Evolutionary conservation across 2,113 vertebrate genomes (phyloP).

Genomic region (Micromys minutus): DNA sequence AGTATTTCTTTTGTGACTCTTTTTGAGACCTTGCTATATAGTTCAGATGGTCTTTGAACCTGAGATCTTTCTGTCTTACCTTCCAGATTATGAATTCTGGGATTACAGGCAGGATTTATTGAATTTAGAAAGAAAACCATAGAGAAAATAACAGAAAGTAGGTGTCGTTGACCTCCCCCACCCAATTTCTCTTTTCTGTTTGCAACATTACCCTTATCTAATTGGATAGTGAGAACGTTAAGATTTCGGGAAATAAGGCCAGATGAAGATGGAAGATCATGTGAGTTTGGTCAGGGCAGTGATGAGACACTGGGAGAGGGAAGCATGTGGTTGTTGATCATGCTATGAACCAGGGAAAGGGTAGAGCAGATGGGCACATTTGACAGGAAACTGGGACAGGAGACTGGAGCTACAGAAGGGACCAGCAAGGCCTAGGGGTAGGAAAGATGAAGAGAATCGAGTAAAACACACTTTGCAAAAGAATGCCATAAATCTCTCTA

Average conservation of each 20-base stretch:
- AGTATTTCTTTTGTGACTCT: conserved; percentile 35
- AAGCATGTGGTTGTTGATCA: neutral
- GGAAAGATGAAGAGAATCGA: neutral
- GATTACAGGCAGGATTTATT: neutral
- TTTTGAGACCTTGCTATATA: neutral
- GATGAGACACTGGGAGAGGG: neutral
- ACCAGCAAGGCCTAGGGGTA: neutral
- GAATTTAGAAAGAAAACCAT: neutral
- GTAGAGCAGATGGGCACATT: neutral
- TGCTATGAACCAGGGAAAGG: neutral
- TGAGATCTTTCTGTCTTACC: neutral
- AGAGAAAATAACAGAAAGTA: neutral
- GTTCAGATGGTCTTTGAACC: neutral
- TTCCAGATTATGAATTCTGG: neutral
- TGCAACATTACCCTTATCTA: neutral
- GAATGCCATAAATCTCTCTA: neutral
- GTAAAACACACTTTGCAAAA: neutral
- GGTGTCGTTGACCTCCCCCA: neutral
- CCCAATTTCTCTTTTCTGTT: neutral
- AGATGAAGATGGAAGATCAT: neutral
- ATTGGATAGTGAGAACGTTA: neutral
- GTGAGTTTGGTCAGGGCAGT: neutral
- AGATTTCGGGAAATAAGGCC: neutral
- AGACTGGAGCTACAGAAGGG: neutral
- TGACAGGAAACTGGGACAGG: neutral